Base-by-base conservation (phyloP, 2,113 vertebrate species). In the Athene cunicularia region DNA sequence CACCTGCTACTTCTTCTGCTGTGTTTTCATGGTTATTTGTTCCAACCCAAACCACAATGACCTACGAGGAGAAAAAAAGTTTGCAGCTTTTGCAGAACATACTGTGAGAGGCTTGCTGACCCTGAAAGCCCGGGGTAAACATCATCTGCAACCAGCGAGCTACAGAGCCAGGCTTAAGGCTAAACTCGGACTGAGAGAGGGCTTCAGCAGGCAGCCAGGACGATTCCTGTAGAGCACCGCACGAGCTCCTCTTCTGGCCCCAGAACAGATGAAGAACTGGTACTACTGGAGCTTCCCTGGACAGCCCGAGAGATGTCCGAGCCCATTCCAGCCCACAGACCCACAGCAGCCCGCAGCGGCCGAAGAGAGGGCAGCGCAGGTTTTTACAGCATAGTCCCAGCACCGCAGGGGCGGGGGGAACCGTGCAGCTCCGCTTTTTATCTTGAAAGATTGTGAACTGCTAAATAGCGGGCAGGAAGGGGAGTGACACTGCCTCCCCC, bases 31-130 rank as follows among this genome's bases (percentile, higher is more conserved):
- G 98, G 89, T 99, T 99, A 96, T 99, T 99, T 96, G 99, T 99
- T 97, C 99, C 99, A 75, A 99, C 99, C 99, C 99, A 99, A 88
- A 99, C 97, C 86, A 99, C 99, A 80, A 99, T 99, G 90, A 99
- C 99, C 99, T 99, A 84, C 14, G 32, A 39, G 86, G 64, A 72
- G 60, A 32, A 32, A 89, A 79, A 71, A 79, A 71, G 3, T 18
- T 15, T 9, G 16, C 41, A 32, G 8, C 67, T 32, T 52, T 32
- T 41, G 17, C 81, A 59, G 30, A 8, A 56, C 4, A 3, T n/a
- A n/a, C 2, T 9, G 20, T 3, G 11, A 11, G 0, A 8, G 62
- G 28, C 22, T 41, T 3, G 32, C 30, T 39, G 81, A 49, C 58
- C 67, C 90, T 52, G 62, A 49, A 49, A 77, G 14, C 55, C 39